Conservation (phyloP, 2,113 vertebrate species). For the Camelus dromedarius region DNA sequence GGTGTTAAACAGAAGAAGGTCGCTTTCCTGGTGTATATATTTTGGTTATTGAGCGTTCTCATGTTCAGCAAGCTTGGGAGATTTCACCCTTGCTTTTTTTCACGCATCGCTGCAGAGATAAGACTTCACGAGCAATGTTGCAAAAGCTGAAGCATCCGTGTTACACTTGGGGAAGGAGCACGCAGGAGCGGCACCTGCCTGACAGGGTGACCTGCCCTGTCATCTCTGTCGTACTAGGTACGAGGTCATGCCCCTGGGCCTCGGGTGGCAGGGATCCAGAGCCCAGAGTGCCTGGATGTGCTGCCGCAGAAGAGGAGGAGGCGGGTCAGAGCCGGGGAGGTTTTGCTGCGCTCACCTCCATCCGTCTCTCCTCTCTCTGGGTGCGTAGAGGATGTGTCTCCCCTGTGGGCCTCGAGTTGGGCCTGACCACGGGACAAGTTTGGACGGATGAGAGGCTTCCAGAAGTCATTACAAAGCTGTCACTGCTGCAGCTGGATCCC, state of each 20-base stretch:
- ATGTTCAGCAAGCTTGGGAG: not conserved
- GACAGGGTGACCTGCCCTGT: no score
- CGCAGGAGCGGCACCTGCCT: no score
- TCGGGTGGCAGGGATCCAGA: rapidly evolving
- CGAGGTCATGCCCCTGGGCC: rapidly evolving
- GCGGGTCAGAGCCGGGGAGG: not conserved
- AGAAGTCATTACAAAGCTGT: not conserved
- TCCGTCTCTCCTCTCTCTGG: rapidly evolving
- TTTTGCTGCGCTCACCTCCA: rapidly evolving
- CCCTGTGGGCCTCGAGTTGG: rapidly evolving
- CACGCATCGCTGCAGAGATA: not conserved
- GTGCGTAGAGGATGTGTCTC: rapidly evolving
- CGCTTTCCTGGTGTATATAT: rapidly evolving
- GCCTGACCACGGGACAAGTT: rapidly evolving
- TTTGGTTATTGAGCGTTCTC: no score
- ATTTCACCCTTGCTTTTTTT: not conserved
- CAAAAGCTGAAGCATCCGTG: not conserved
- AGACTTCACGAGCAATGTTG: not conserved
- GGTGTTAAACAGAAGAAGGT: not conserved
- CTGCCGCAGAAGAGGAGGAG: rapidly evolving
- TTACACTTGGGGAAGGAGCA: not conserved
- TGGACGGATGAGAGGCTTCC: rapidly evolving
- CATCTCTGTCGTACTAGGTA: not conserved
- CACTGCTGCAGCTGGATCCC: no score
- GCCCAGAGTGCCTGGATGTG: rapidly evolving